Percentiles rank a stretch among this genome's conserved stretches.
These are phyloP conservation scores for Vanacampus margaritifer DNA, from an alignment of 2,113 vertebrate species.

Conservation along the genomic window DNA sequence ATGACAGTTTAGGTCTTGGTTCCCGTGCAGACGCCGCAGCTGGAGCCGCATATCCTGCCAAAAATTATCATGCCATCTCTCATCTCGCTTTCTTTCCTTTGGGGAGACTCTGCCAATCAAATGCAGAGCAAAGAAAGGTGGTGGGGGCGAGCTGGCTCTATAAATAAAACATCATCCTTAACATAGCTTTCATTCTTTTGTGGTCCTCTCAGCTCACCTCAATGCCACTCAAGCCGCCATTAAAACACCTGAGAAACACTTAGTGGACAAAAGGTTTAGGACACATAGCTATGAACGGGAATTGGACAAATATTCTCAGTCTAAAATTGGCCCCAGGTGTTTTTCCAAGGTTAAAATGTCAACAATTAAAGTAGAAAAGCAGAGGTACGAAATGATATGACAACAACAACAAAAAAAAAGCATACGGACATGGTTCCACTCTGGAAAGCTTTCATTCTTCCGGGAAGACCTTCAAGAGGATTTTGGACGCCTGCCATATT, in stretches of 20 bases:
- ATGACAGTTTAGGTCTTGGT: slow-evolving; percentile 42
- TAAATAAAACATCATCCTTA: slow-evolving; percentile 75
- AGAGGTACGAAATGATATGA: too few species aligned
- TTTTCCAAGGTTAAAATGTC: not conserved
- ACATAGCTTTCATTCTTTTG: slow-evolving; percentile 58
- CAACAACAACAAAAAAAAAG: not conserved
- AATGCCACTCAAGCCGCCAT: slow-evolving; percentile 22
- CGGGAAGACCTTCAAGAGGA: too few species aligned
- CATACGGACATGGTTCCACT: too few species aligned
- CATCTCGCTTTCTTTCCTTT: slow-evolving; percentile 43
- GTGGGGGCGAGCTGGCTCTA: slow-evolving; percentile 38
- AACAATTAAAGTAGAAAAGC: not conserved
- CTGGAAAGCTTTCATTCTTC: too few species aligned
- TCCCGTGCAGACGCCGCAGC: not conserved
- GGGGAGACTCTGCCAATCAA: slow-evolving; percentile 67
- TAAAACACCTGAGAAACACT: slow-evolving; percentile 5
- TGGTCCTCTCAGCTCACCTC: slow-evolving; percentile 22
- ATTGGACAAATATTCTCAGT: not conserved
- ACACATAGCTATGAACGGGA: not conserved
- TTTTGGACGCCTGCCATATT: too few species aligned
- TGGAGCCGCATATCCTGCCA: slow-evolving; percentile 24
- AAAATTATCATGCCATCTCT: slow-evolving; percentile 70
- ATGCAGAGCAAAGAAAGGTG: slow-evolving; percentile 30
- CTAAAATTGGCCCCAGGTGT: not conserved
- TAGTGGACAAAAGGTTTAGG: not conserved